Evolutionary conservation across 1,140 invertebrate genomes (phyloP).

Genomic region (Calycopis cecrops): DNA sequence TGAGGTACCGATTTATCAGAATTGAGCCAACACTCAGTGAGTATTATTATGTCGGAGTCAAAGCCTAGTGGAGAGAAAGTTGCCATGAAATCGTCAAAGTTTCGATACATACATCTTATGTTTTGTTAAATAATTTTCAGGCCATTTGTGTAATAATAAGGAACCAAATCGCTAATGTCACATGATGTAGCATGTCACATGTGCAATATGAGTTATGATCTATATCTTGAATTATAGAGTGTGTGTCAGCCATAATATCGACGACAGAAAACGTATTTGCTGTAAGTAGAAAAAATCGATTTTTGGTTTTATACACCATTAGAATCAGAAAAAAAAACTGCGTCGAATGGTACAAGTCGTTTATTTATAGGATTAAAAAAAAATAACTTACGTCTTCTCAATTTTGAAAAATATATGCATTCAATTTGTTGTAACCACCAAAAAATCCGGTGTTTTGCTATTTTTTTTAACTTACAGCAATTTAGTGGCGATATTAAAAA

Average conservation of each 20-base stretch:
- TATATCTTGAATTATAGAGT: not conserved
- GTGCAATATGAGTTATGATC: not conserved
- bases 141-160: not conserved
- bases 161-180: not conserved
- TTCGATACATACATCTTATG: not conserved
- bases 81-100: not conserved
- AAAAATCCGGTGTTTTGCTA: too few species aligned
- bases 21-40: constrained; percentile 10
- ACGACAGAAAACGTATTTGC: too few species aligned
- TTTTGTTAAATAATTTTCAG: not conserved
- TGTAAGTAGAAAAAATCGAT: too few species aligned
- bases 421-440: too few species aligned
- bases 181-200: not conserved
- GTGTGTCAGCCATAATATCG: not conserved
- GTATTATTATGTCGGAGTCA: constrained; percentile 2
- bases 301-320: too few species aligned
- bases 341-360: too few species aligned
- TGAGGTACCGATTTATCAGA: not conserved
- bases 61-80: not conserved
- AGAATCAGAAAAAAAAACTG: too few species aligned
- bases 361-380: too few species aligned
- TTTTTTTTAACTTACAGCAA: too few species aligned
- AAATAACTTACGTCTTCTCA: too few species aligned
- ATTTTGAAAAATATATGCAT: too few species aligned
- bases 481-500: too few species aligned